Conservation (phyloP, 2,888 invertebrate species). For the Phyllotreta cruciferae region DNA sequence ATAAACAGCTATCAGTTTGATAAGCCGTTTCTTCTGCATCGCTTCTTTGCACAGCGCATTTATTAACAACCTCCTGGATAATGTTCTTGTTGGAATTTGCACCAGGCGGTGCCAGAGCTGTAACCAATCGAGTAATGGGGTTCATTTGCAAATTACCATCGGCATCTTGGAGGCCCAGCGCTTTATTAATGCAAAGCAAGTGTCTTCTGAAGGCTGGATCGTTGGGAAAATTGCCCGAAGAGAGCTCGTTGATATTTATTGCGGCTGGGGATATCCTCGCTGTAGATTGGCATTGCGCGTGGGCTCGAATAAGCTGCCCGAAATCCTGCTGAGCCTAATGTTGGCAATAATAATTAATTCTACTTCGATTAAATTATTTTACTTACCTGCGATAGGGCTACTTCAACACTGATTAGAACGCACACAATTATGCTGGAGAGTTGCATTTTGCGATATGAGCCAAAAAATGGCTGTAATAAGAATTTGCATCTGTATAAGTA, state of each 20-base stretch:
- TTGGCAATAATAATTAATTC: too few relatives aligned
- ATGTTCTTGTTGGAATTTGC: background rate
- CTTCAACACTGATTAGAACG: too few relatives aligned
- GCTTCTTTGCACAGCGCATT: constrained; percentile 32
- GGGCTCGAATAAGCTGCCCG: constrained; percentile 7
- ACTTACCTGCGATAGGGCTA: too few relatives aligned
- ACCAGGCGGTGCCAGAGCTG: background rate
- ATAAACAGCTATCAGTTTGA: constrained; percentile 37
- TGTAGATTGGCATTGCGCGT: constrained; percentile 14
- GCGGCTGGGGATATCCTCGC: constrained; percentile 16
- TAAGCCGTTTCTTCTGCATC: constrained; percentile 38
- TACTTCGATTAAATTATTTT: too few relatives aligned
- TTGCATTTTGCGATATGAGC: too few relatives aligned
- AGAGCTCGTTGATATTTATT: background rate
- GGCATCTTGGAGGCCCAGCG: constrained; percentile 21
- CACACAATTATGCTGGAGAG: too few relatives aligned
- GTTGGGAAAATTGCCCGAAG: constrained; percentile 20
- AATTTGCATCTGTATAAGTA: too few relatives aligned
- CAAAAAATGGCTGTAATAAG: too few relatives aligned
- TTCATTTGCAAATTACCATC: constrained; percentile 20
- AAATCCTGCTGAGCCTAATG: background rate
- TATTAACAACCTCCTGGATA: constrained; percentile 18
- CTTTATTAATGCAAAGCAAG: constrained; percentile 23
- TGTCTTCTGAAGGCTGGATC: constrained; percentile 21
- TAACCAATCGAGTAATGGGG: background rate